Base-by-base conservation (phyloP, 2,888 invertebrate species). In the Geotrupes spiniger region DNA sequence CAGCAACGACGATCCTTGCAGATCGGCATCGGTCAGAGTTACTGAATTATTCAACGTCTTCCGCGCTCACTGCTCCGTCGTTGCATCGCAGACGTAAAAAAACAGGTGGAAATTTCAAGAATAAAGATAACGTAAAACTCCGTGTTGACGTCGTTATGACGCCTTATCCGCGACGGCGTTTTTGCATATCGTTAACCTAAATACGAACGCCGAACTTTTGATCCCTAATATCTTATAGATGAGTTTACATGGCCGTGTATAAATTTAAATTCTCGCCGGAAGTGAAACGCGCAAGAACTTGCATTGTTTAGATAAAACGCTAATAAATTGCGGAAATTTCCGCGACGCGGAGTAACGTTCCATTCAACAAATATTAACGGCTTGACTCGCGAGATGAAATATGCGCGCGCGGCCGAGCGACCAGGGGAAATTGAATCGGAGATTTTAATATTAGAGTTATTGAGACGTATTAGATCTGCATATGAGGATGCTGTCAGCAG, bases 111-210 rank as follows among this genome's bases (percentile, higher is more conserved):
- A 45, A 14, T 45, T 38, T 31, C 4, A 31, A 39, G 45, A 39
- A 37, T 45, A 39, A 16, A 29, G 45, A 39, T 45, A 45, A 39
- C 28, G 39, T 29, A 12, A 12, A 14, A 39, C 38, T 37, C 10
- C 12, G 21, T 28, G 39, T 39, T 45, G 38, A 39, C 45, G 28
- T 46, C 46, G 46, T 46, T 46, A 46, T 17, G 33, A 31, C 29
- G 39, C 45, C 14, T 37, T 44, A 44, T 39, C 38, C 40, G 15
- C 12, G 14, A 36, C 33, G 8, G 14, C 40, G 46, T 40, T 46
- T 40, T 46, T 46, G 39, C 46, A 46, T 46, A 46, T 46, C 46
- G 46, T 46, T 46, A 46, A 46, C 46, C 46, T 16, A 26, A 40
- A 46, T 46, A 40, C 39, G 46, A 36, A 46, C 31, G 39, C 26